Conservation (phyloP, 1,140 invertebrate species). For the Watersipora subatra region DNA sequence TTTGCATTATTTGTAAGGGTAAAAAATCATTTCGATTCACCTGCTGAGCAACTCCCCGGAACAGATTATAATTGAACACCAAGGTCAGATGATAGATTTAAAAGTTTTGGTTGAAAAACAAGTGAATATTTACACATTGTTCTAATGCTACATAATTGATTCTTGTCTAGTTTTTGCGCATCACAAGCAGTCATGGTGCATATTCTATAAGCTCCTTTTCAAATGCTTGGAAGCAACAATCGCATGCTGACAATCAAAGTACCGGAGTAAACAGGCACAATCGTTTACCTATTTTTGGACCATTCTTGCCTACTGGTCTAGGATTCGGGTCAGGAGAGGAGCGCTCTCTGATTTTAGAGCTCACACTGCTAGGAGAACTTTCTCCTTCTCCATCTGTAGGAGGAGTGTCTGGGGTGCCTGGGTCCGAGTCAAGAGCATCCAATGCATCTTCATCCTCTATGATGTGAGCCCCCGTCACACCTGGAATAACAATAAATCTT, state of each 20-base stretch:
- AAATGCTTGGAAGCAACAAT: neutral
- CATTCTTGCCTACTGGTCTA: neutral
- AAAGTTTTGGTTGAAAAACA: too few species aligned
- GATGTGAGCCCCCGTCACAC: neutral
- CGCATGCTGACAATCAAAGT: neutral
- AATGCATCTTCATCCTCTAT: neutral
- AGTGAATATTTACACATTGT: neutral
- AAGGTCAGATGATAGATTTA: too few species aligned
- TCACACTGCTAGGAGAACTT: neutral
- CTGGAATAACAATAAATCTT: too few species aligned
- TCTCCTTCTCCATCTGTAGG: neutral
- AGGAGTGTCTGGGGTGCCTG: neutral
- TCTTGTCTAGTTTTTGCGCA: neutral
- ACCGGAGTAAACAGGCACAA: neutral
- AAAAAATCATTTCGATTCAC: too few species aligned
- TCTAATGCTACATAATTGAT: neutral
- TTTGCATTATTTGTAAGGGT: too few species aligned
- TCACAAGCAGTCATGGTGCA: neutral
- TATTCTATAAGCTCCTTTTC: neutral
- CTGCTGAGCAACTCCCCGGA: too few species aligned
- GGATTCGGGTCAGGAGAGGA: neutral
- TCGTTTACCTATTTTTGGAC: neutral
- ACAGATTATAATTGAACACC: too few species aligned
- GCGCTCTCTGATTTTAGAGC: too few species aligned
- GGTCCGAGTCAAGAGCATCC: neutral